Conservation (phyloP, 2,888 invertebrate genomes). For the Sinentomon sp. region DNA sequence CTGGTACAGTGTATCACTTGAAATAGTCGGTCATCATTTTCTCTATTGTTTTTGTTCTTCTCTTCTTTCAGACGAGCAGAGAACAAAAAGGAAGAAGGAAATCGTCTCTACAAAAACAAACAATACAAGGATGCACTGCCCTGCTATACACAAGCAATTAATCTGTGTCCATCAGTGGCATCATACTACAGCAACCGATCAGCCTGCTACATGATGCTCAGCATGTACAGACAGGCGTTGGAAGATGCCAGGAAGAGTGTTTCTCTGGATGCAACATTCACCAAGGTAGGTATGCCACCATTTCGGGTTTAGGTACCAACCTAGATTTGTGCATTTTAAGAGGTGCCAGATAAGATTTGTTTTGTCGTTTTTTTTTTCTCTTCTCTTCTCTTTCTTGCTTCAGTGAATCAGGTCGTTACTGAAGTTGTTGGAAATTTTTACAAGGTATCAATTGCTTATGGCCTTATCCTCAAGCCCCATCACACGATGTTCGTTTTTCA, state of each 20-base stretch:
- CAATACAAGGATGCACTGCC: conserved; percentile 61
- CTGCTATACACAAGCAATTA: conserved; percentile 62
- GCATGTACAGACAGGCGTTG: conserved; percentile 48
- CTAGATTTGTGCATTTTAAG: no score
- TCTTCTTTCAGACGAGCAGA: conserved; percentile 39
- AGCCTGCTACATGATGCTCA: conserved; percentile 80
- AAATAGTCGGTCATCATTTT: no score
- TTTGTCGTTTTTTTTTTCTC: no score
- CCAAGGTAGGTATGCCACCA: conserved; percentile 26
- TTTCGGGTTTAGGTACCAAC: no score
- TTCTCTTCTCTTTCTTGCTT: no score
- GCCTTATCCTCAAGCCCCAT: no score
- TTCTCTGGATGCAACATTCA: conserved; percentile 43
- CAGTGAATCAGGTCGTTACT: no score
- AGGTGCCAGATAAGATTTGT: no score
- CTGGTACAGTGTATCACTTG: no score
- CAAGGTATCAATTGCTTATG: no score
- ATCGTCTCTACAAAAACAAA: conserved; percentile 58
- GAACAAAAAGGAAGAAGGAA: conserved; percentile 62
- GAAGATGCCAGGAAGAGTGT: conserved; percentile 57
- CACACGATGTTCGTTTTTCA: no score
- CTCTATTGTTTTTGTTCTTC: conserved; percentile 4
- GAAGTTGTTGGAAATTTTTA: no score
- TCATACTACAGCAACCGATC: conserved; percentile 75
- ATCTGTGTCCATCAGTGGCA: conserved; percentile 24